Percentiles rank a stretch among this genome's conserved stretches.
These are phyloP conservation scores for Aromia moschata DNA, from an alignment of 2,888 invertebrate species.

Conservation along the genomic window DNA sequence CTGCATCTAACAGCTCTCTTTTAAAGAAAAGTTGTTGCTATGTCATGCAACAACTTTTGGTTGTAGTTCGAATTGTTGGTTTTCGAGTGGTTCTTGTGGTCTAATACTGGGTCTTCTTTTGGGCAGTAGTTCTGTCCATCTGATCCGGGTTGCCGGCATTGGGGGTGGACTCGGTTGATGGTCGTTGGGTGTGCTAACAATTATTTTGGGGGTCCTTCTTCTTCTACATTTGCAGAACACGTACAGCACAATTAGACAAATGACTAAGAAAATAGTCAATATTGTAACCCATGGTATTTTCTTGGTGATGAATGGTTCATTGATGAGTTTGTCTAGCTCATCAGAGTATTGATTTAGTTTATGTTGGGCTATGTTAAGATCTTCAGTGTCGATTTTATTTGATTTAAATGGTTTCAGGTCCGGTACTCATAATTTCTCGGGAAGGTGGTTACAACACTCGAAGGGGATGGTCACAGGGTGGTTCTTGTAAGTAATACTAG, in stretches of 20 bases:
- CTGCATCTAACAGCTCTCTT: background rate
- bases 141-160: background rate
- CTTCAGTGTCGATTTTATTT: no score
- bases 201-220: background rate
- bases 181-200: background rate
- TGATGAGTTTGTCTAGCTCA: conserved; percentile 19
- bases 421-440: background rate
- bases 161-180: background rate
- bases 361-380: background rate
- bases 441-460: background rate
- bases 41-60: background rate
- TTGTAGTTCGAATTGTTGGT: background rate
- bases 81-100: background rate
- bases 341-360: conserved; percentile 9
- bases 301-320: conserved; percentile 9
- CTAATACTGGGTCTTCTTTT: background rate
- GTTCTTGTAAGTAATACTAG: background rate
- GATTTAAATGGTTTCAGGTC: background rate
- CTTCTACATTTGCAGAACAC: background rate
- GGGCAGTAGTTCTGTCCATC: background rate
- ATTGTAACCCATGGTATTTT: conserved; percentile 14
- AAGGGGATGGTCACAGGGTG: background rate
- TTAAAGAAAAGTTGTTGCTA: background rate
- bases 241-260: background rate
- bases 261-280: background rate